phyloP scores from a whole-genome alignment of 2,113 vertebrate species.

The Serranochromis macrocephalus region DNA sequence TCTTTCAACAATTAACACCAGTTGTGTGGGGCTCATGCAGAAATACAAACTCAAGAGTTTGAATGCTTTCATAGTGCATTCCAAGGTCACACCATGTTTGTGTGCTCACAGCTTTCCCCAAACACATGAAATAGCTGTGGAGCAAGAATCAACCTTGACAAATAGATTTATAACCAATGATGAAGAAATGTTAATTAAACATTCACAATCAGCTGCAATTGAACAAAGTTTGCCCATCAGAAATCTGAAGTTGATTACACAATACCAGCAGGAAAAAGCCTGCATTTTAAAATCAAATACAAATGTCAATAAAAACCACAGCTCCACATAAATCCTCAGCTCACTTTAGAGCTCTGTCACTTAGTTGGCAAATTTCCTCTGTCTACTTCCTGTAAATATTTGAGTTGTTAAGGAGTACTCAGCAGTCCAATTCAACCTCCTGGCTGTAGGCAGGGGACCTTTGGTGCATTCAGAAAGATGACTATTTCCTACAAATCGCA shows the following conservation, averaged over 20 bases:
- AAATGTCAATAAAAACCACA: not conserved
- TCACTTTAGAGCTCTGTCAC: not conserved
- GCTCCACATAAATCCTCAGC: not conserved
- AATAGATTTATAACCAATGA: not conserved
- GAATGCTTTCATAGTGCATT: not conserved
- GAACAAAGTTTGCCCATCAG: not conserved
- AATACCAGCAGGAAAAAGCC: not conserved
- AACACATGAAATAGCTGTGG: not conserved
- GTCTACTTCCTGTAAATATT: constrained; percentile 33
- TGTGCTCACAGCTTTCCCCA: not conserved
- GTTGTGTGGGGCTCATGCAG: not conserved
- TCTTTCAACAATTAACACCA: constrained; percentile 30
- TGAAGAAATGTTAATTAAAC: not conserved
- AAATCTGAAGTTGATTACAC: not conserved
- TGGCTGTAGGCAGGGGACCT: not conserved
- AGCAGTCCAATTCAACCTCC: not conserved
- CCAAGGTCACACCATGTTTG: not conserved
- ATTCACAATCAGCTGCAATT: not conserved
- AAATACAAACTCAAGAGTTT: not conserved
- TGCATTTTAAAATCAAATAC: not conserved
- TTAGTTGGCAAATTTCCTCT: not conserved
- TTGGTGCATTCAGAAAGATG: not conserved
- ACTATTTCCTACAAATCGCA: not conserved
- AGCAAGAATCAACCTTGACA: not conserved
- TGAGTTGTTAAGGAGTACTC: constrained; percentile 12